Conservation (phyloP, 2,113 vertebrate species). For the Calidris pygmaea region DNA sequence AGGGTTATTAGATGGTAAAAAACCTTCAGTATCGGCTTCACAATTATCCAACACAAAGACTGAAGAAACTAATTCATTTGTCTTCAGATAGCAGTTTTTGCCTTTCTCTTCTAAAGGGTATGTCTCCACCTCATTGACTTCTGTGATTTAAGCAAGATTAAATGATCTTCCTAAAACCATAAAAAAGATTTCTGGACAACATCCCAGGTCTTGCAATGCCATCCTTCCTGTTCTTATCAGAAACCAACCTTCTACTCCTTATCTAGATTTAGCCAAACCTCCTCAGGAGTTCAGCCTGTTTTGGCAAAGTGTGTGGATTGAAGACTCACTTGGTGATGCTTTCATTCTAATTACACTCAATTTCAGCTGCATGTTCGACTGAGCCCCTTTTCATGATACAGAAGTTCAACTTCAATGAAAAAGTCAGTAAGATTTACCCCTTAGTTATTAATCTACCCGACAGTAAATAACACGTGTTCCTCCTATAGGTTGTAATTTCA, state of each 20-base stretch:
- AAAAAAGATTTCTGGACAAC: slow-evolving; percentile 5
- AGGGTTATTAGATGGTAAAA: neutral
- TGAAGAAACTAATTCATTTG: neutral
- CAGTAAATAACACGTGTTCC: neutral
- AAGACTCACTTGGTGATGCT: neutral
- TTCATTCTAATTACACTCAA: neutral
- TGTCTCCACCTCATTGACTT: slow-evolving; percentile 9
- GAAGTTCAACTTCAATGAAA: neutral
- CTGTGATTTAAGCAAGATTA: slow-evolving; percentile 15
- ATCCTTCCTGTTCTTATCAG: neutral
- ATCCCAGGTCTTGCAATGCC: neutral
- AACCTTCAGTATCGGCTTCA: neutral
- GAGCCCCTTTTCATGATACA: neutral
- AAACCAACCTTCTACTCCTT: neutral
- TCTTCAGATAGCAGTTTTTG: neutral
- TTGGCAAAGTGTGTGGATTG: neutral
- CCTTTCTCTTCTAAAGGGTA: neutral
- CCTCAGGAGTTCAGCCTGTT: neutral
- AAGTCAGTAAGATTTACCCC: neutral
- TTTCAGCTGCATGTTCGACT: neutral
- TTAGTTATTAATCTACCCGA: neutral
- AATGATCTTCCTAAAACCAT: neutral
- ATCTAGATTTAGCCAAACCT: neutral
- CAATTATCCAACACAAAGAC: neutral
- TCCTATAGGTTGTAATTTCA: neutral